Conservation (phyloP, 2,888 invertebrate species). For the Oscheius myriophilus region DNA sequence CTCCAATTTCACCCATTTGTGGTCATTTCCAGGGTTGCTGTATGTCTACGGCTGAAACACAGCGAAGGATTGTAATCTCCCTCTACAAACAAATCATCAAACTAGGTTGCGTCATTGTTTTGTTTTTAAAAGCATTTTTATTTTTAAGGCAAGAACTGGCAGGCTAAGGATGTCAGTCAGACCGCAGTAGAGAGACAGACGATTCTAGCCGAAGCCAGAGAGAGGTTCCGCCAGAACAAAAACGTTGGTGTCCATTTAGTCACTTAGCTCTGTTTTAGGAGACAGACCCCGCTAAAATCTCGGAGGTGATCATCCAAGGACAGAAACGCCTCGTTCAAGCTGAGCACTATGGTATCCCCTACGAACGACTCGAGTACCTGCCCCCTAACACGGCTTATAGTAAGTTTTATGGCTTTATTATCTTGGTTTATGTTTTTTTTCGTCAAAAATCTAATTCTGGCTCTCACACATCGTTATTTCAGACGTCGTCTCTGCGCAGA, state of each 20-base stretch:
- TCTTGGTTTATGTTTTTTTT: not conserved
- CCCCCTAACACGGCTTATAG: slow-evolving; percentile 62
- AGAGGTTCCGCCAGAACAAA: slow-evolving; percentile 51
- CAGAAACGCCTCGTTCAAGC: slow-evolving; percentile 61
- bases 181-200: slow-evolving; percentile 46
- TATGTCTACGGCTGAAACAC: too few relatives aligned
- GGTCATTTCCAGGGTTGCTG: too few relatives aligned
- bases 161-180: slow-evolving; percentile 46
- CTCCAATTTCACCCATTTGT: too few relatives aligned
- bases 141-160: slow-evolving; percentile 42
- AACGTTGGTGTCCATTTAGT: slow-evolving; percentile 36
- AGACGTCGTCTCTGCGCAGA: slow-evolving; percentile 23
- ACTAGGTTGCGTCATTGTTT: slow-evolving; percentile 26
- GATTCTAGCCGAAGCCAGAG: slow-evolving; percentile 52
- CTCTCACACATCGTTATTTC: not conserved
- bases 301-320: slow-evolving; percentile 50
- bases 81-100: slow-evolving; percentile 45
- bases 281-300: slow-evolving; percentile 50
- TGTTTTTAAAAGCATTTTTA: not conserved
- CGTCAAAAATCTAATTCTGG: not conserved
- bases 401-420: slow-evolving; percentile 15
- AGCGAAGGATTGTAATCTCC: slow-evolving; percentile 27
- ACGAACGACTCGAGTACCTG: slow-evolving; percentile 62
- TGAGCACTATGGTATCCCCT: slow-evolving; percentile 64
- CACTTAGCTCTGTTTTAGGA: slow-evolving; percentile 32